These are phyloP conservation scores for Mactromeris polynyma DNA, from an alignment of 2,888 invertebrate species.

Conservation along the genomic window DNA sequence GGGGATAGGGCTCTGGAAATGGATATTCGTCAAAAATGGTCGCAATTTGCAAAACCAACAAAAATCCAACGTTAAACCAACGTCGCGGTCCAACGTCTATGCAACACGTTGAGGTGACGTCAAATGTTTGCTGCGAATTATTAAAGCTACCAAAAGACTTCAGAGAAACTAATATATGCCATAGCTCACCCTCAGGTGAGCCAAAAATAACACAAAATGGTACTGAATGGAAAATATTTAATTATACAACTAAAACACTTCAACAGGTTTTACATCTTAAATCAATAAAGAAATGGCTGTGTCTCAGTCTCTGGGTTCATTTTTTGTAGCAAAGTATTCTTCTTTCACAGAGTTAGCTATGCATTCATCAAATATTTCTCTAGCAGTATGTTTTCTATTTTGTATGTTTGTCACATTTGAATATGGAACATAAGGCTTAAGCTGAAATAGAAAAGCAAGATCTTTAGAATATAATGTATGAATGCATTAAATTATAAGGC, in stretches of 20 bases:
- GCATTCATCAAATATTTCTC: conserved; percentile 42
- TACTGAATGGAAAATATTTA: neutral
- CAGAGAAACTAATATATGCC: too few species aligned
- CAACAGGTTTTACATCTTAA: neutral
- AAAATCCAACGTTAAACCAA: too few species aligned
- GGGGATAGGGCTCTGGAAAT: too few species aligned
- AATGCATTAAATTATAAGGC: too few species aligned
- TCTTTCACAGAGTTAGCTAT: conserved; percentile 31
- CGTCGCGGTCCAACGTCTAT: too few species aligned
- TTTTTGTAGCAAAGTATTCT: neutral
- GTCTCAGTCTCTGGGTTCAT: neutral
- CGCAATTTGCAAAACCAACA: too few species aligned
- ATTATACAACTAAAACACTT: neutral
- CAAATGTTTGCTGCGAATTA: too few species aligned
- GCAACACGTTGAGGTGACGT: too few species aligned
- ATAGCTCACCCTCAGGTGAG: too few species aligned
- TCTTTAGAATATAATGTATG: too few species aligned
- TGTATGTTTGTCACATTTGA: conserved; percentile 8
- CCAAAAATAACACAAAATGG: neutral
- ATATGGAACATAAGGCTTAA: conserved; percentile 56
- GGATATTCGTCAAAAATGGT: too few species aligned
- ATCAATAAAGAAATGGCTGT: neutral
- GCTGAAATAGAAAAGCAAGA: conserved; percentile 32
- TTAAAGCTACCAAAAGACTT: too few species aligned
- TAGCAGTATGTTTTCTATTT: conserved; percentile 38